These are phyloP conservation scores for Pseudoatta argentina DNA, from an alignment of 1,140 invertebrate genomes.

Conservation along the genomic window DNA sequence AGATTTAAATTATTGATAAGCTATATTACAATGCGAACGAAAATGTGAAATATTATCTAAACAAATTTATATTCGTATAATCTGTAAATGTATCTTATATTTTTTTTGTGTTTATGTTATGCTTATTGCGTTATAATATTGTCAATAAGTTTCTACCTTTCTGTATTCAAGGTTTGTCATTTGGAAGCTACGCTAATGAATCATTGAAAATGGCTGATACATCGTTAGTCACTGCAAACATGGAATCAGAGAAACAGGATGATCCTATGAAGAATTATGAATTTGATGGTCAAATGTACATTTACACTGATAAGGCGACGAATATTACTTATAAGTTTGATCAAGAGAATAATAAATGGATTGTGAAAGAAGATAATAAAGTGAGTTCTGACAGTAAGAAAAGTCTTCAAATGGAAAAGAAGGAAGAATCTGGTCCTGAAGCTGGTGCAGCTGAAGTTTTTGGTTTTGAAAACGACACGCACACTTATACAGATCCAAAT, in stretches of 20 bases:
- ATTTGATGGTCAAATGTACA: constrained; percentile 87
- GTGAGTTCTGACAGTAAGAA: constrained; percentile 67
- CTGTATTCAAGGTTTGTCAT: neutral
- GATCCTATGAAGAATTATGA: constrained; percentile 83
- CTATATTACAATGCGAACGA: neutral
- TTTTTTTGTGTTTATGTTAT: neutral
- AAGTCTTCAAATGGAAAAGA: constrained; percentile 79
- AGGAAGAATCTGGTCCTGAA: constrained; percentile 79
- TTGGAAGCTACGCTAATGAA: neutral
- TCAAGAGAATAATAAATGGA: constrained; percentile 88
- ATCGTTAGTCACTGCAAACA: neutral
- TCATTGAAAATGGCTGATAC: constrained; percentile 64
- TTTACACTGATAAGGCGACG: constrained; percentile 85
- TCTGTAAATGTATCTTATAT: neutral
- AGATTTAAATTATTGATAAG: neutral
- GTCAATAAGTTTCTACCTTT: neutral
- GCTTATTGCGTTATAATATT: neutral
- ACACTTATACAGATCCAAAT: constrained; percentile 92
- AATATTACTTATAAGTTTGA: constrained; percentile 85
- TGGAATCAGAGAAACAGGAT: constrained; percentile 61
- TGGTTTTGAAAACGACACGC: constrained; percentile 92
- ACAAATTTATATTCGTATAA: neutral
- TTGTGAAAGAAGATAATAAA: constrained; percentile 84
- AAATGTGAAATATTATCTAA: neutral
- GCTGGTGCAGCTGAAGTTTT: constrained; percentile 85